Evolutionary conservation across 2,888 invertebrate species (phyloP).

Genomic region (Disparrhopalites patrizii): DNA sequence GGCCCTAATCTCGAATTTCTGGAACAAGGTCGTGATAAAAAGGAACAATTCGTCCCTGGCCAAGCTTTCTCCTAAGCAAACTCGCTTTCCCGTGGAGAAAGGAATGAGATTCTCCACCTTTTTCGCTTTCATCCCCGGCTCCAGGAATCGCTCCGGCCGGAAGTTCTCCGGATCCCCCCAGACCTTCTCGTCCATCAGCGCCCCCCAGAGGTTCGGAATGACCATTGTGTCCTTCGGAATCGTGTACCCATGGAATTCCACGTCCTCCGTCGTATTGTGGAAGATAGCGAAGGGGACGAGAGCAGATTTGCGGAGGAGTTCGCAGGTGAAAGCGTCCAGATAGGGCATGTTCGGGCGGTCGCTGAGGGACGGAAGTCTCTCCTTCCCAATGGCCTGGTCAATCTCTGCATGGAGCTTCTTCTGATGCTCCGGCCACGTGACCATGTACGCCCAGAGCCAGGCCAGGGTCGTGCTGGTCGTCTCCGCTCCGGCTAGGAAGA

Average conservation of each 20-base stretch:
- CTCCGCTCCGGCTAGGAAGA: not conserved
- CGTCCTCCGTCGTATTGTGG: not conserved
- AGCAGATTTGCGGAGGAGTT: not conserved
- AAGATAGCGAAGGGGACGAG: not conserved
- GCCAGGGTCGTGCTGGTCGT: not conserved
- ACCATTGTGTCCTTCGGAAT: slow-evolving; percentile 1
- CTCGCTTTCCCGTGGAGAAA: not conserved
- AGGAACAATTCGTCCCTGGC: not conserved
- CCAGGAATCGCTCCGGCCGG: slow-evolving; percentile 2
- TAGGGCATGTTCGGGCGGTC: not conserved
- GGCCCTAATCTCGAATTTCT: not conserved
- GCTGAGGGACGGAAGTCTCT: not conserved
- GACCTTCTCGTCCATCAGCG: not conserved
- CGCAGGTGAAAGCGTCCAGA: not conserved
- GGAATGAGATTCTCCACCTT: not conserved
- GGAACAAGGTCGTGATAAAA: not conserved
- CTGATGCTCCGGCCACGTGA: not conserved
- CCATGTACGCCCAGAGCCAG: not conserved
- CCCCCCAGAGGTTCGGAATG: not conserved
- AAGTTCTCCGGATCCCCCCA: not conserved
- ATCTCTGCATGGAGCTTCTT: not conserved
- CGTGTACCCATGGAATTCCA: not conserved
- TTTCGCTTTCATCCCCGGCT: not conserved
- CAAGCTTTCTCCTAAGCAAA: not conserved
- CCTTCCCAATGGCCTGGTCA: not conserved